Percentiles rank a stretch among this genome's conserved stretches.
Conservation (phyloP, 2,113 vertebrate genomes). For the Dasyprocta punctata region DNA sequence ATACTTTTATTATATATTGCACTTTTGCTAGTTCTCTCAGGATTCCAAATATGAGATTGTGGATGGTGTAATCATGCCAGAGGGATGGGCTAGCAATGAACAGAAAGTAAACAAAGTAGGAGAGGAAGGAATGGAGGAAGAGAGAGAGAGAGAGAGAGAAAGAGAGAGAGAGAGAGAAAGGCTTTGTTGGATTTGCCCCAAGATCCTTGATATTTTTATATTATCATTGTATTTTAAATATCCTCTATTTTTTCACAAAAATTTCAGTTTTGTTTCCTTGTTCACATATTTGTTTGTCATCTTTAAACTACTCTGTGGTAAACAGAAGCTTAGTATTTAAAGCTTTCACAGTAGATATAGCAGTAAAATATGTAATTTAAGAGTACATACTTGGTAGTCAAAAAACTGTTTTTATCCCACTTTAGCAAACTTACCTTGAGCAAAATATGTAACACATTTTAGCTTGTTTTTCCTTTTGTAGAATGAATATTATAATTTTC, state of each 20-base stretch:
- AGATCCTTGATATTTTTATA: neutral
- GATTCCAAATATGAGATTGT: neutral
- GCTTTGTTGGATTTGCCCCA: neutral
- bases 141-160: neutral
- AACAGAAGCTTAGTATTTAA: neutral
- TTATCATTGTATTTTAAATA: conserved; percentile 18
- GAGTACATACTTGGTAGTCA: neutral
- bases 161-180: no score
- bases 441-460: neutral
- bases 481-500: neutral
- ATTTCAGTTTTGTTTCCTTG: neutral
- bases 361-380: neutral
- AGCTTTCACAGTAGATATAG: neutral
- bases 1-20: neutral
- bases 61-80: neutral
- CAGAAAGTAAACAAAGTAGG: neutral
- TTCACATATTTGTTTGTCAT: neutral
- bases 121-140: rapidly evolving
- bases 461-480: neutral
- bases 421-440: neutral
- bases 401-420: neutral
- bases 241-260: neutral
- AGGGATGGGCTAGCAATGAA: neutral
- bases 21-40: neutral
- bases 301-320: neutral